Base-by-base conservation (phyloP, 2,113 vertebrate genomes). In the Paramisgurnus dabryanus region DNA sequence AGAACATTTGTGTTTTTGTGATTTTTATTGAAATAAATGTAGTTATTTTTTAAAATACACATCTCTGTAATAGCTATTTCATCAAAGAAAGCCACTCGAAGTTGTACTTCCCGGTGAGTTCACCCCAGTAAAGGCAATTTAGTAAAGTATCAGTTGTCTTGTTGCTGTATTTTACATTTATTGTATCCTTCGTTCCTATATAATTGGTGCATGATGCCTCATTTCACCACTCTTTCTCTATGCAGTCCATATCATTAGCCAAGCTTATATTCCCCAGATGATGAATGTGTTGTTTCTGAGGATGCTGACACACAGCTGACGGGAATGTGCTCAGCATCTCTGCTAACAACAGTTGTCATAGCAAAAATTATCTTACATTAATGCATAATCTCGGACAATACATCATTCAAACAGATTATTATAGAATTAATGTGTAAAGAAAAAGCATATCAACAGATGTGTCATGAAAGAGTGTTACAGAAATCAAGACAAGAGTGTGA, bases 231-330 rank as follows among this genome's bases (percentile, higher is more conserved):
- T 76, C 13, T 39, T 8, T 22, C 22, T 22, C 22, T 45, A 45
- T 45, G 43, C 8, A 45, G 4, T 8, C 43, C 43, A 45, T 13
- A 13, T 15, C 50, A 53, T 53, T 41, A 76, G 74, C 12, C 73
- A 7, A 15, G 73, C 45, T 76, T n/a, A 50, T 39, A 66, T 65
- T 12, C 74, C 22, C 61, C 74, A 40, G 47, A 41, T 55, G 63
- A 77, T 66, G 27, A 50, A 27, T 27, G 22, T 2, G 43, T 18
- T 40, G 60, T 22, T 6, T 65, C 60, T 47, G 15, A 65, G 60
- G 27, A 66, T 39, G 47, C 55, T 55, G 63, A 77, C 60, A 81
- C 27, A 67, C 27, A 71, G 55, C 27, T 77, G 74, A 77, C 74
- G 49, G 22, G 73, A 76, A 65, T 65, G 27, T 67, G 64, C 27